These are phyloP conservation scores for Melanerpes aurifrons DNA, from an alignment of 2,113 vertebrate species.

Conservation along the genomic window DNA sequence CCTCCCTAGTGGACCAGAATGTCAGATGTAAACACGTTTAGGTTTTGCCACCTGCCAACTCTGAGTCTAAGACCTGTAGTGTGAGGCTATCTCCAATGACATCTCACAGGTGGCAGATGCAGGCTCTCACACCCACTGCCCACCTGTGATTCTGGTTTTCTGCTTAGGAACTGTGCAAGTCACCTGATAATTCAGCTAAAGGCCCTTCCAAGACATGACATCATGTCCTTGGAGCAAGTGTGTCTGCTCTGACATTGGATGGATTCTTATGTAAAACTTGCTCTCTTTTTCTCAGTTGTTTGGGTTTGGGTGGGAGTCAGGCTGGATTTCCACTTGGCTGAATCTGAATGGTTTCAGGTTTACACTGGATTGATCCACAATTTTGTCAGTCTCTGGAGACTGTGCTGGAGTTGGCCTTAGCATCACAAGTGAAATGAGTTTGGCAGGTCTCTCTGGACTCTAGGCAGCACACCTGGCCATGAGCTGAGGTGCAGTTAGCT, in stretches of 20 bases:
- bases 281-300: slow-evolving; percentile 45
- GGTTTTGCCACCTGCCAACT: neutral
- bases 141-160: slow-evolving; percentile 59
- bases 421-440: slow-evolving; percentile 60
- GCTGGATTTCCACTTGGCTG: slow-evolving; percentile 61
- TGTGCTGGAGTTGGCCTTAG: neutral
- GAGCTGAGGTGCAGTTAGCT: neutral
- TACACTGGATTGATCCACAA: slow-evolving; percentile 19
- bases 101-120: slow-evolving; percentile 20
- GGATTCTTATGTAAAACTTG: slow-evolving; percentile 54
- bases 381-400: slow-evolving; percentile 36
- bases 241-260: slow-evolving; percentile 46
- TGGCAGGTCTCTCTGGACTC: slow-evolving; percentile 44
- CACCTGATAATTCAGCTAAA: slow-evolving; percentile 62
- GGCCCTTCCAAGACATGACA: slow-evolving; percentile 51
- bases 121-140: slow-evolving; percentile 38
- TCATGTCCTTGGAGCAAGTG: slow-evolving; percentile 43
- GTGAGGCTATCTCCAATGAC: neutral
- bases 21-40: neutral
- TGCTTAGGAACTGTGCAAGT: slow-evolving; percentile 41
- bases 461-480: slow-evolving; percentile 17
- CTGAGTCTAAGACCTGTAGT: neutral
- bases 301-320: slow-evolving; percentile 47
- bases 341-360: slow-evolving; percentile 49
- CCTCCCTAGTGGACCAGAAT: neutral